Base-by-base conservation (phyloP, 2,888 invertebrate genomes). In the Candidula unifasciata region DNA sequence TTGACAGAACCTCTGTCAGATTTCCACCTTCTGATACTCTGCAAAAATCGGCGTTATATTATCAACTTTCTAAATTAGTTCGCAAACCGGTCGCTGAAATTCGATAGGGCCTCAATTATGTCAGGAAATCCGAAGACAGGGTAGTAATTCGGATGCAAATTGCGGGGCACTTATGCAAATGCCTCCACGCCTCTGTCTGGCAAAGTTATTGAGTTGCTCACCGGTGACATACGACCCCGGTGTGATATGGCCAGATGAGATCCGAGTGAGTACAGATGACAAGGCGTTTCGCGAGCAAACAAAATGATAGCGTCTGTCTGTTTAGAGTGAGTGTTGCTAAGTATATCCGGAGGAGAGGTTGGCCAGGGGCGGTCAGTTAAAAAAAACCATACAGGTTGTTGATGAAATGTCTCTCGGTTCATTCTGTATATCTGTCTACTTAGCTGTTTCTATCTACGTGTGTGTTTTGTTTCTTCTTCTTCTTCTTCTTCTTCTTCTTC, bases 61-160 rank as follows among this genome's bases (percentile, higher is more conserved):
- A 35, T 68, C 79, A 79, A 44, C 27, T 79, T 68, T 44, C 64
- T 24, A 64, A 64, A 78, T 78, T 78, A 64, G 78, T 64, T 78
- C 21, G 64, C 18, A 64, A 35, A 30, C 35, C 78, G 78, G 60
- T 66, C 66, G 30, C 37, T 27, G 68, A 79, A 66, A 79, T 79
- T 66, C 66, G 66, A 79, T 66, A 79, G 6, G 3, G 35, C 57
- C 16, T 21, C 35, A 69, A 80, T 71, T 80, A 71, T 57, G 80
- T 37, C 71, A 13, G 21, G 27, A 24, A 33, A 35, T 3, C 69
- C 21, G 69, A 57, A 30, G 57, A 21, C 21, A 0, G n/a, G 21
- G 69, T n/a, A 71, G 54, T 80, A 69, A 71, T 80, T 71, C 80
- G 27, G 33, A 80, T 69, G 80, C 80, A 80, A 71, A 80, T 80